Evolutionary conservation across 2,113 vertebrate species (phyloP).

Genomic region (Mirounga angustirostris): DNA sequence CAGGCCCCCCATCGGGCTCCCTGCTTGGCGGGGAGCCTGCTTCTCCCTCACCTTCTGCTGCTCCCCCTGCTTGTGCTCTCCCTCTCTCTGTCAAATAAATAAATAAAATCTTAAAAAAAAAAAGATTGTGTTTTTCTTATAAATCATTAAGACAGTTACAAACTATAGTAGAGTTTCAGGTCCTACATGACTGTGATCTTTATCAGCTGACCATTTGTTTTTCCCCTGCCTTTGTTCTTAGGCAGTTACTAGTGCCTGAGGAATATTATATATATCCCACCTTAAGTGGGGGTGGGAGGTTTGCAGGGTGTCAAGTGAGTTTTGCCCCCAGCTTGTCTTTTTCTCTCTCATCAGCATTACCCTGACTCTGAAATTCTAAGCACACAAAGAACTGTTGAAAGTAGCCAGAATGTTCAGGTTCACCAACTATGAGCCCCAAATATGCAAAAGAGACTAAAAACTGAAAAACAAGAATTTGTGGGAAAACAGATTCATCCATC

Average conservation of each 20-base stretch:
- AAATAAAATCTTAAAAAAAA: no score
- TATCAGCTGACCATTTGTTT: background rate
- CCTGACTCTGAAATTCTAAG: constrained; percentile 17
- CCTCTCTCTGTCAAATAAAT: no score
- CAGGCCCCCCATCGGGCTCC: no score
- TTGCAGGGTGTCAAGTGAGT: background rate
- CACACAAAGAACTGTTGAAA: background rate
- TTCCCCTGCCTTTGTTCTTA: background rate
- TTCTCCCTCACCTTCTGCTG: no score
- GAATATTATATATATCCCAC: background rate
- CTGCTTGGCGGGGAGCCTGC: no score
- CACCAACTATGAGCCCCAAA: background rate
- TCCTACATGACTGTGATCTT: background rate
- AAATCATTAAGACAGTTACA: background rate
- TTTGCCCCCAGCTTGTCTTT: background rate
- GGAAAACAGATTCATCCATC: background rate
- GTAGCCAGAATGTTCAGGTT: background rate
- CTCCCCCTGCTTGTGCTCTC: no score
- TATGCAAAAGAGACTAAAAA: constrained; percentile 34
- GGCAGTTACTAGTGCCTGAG: background rate
- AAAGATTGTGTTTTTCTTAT: background rate
- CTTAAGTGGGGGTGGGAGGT: background rate
- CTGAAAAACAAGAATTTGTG: background rate
- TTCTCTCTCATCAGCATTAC: background rate
- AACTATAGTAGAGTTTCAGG: background rate